These are phyloP conservation scores for Zingel zingel DNA, from an alignment of 2,113 vertebrate genomes.

Conservation along the genomic window DNA sequence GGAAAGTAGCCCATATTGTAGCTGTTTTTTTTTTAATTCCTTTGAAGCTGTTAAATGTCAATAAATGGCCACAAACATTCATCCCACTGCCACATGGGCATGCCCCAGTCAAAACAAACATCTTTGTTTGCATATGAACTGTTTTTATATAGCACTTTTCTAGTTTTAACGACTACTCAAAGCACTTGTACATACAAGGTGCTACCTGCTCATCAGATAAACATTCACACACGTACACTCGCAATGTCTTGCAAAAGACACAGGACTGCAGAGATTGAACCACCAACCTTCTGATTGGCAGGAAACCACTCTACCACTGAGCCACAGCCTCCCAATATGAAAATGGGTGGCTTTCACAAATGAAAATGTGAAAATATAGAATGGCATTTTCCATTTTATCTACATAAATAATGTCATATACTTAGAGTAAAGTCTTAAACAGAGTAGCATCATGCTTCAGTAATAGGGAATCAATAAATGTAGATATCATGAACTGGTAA, in stretches of 20 bases:
- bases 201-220: too few relatives aligned
- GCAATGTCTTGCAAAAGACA: too few relatives aligned
- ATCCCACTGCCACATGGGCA: not conserved
- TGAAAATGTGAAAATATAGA: not conserved
- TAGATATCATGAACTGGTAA: not conserved
- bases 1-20: not conserved
- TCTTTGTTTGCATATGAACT: not conserved
- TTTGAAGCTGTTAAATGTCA: not conserved
- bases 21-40: not conserved
- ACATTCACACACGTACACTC: too few relatives aligned
- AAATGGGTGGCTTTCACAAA: too few relatives aligned
- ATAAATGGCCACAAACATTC: not conserved
- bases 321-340: too few relatives aligned
- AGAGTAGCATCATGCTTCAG: not conserved
- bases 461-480: conserved; percentile 6
- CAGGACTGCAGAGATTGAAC: too few relatives aligned
- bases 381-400: not conserved
- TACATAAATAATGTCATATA: not conserved
- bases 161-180: too few relatives aligned
- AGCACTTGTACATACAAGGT: too few relatives aligned
- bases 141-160: too few relatives aligned
- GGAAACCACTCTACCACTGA: too few relatives aligned
- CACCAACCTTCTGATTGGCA: too few relatives aligned
- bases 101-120: not conserved
- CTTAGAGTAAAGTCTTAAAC: not conserved